Base-by-base conservation (phyloP, 2,888 invertebrate species). In the Neoaliturus tenellus region DNA sequence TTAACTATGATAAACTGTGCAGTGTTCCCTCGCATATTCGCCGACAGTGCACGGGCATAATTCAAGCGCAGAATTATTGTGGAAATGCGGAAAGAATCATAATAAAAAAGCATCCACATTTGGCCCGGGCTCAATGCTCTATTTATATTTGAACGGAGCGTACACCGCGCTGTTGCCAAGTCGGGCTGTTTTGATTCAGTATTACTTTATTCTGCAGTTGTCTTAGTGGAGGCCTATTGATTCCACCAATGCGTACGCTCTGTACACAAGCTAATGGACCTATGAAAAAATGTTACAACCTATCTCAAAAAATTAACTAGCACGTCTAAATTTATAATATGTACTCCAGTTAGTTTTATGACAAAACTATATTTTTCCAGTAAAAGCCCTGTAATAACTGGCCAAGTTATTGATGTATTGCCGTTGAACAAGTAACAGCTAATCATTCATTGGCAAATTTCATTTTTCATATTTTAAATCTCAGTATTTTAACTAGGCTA, bases 191-290 rank as follows among this genome's bases (percentile, higher is more conserved):
- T 71, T 71, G 71, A 71, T 71, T 71, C 39, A 33, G 71, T 33
- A 71, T 71, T 71, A 71, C 71, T 71, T 71, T 71, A 71, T 71
- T 71, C 39, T 41, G 71, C 71, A 39, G 71, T 41, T 71, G 71
- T 71, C 71, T 71, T 71, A 35, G n/a, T 71, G 71, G 71, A 71
- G 71, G 71, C 71, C 71, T 71, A 71, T 71, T 71, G 71, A 71
- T 71, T 71, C 35, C 71, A 71, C 23, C 71, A 39, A 39, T 39
- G 35, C 23, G 71, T 71, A 71, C 71, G 41, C 41, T 71, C 71
- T 23, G 71, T 28, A n/a, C 28, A n/a, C 71, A 12, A 71, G 6
- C n/a, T 39, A 39, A 20, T 41, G n/a, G 71, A 71, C n/a, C n/a
- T n/a, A n/a, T n/a, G n/a, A n/a, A n/a, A n/a, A n/a, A n/a, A n/a